phyloP scores from a whole-genome alignment of 2,113 vertebrate genomes.

The Engystomops pustulosus region DNA sequence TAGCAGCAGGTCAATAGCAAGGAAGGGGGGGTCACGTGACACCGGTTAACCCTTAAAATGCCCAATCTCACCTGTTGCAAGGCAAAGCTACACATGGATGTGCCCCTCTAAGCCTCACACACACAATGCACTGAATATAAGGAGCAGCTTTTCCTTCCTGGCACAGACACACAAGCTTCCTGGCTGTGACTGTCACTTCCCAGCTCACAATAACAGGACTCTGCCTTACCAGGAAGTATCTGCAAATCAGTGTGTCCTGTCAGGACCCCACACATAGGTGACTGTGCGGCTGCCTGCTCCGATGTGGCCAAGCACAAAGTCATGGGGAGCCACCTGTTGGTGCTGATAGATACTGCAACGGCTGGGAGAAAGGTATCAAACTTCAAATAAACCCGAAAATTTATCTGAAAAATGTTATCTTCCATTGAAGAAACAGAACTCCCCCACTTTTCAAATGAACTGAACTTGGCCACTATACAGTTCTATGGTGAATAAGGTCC shows the following conservation, averaged over 20 bases:
- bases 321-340: constrained; percentile 30
- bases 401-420: too few species aligned
- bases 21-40: too few species aligned
- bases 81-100: too few species aligned
- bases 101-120: neutral
- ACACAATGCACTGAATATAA: neutral
- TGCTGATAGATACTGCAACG: neutral
- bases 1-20: too few species aligned
- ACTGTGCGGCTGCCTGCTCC: constrained; percentile 24
- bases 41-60: neutral
- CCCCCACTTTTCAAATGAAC: too few species aligned
- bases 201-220: constrained; percentile 26
- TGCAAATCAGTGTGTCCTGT: neutral
- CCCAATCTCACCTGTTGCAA: too few species aligned
- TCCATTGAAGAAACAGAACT: neutral
- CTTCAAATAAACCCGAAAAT: too few species aligned
- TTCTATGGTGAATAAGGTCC: too few species aligned
- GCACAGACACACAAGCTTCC: too few species aligned
- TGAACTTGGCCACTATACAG: too few species aligned
- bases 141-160: constrained; percentile 21
- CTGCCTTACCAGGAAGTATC: constrained; percentile 47
- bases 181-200: constrained; percentile 43
- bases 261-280: constrained; percentile 47
- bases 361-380: too few species aligned
- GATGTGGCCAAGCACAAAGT: neutral